Percentiles rank a stretch among this genome's conserved stretches.
These are phyloP conservation scores for Leptinotarsa lineolata DNA, from an alignment of 1,140 invertebrate species.

Conservation along the genomic window DNA sequence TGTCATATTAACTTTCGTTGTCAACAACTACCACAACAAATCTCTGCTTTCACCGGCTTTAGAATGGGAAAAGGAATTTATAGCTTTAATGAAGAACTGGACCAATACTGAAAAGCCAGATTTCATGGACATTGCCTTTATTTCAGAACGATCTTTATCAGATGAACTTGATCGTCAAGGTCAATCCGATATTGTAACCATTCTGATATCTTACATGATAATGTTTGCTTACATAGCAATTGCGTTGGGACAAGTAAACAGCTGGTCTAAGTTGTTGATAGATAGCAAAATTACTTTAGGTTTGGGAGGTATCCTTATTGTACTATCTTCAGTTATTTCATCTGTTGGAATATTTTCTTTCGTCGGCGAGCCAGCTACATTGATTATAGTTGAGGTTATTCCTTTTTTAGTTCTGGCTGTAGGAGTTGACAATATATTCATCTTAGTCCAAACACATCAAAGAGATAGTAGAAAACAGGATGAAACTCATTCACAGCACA, in stretches of 20 bases:
- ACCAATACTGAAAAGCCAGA: conserved; percentile 67
- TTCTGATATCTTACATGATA: conserved; percentile 92
- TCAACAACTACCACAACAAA: conserved; percentile 86
- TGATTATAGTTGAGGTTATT: conserved; percentile 97
- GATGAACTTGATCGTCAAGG: conserved; percentile 95
- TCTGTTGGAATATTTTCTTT: conserved; percentile 89
- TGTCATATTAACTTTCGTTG: conserved; percentile 87
- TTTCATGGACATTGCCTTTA: conserved; percentile 86
- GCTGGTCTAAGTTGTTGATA: conserved; percentile 73
- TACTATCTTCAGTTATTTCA: conserved; percentile 70
- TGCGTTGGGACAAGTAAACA: conserved; percentile 84
- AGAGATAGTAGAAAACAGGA: conserved; percentile 74
- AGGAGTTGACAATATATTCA: conserved; percentile 99
- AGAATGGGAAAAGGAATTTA: conserved; percentile 88
- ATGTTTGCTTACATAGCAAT: conserved; percentile 98
- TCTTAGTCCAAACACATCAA: conserved; percentile 89
- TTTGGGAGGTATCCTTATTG: conserved; percentile 82
- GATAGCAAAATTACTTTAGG: conserved; percentile 94
- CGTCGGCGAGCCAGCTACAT: conserved; percentile 81
- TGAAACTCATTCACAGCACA: conserved; percentile 83
- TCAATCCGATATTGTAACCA: conserved; percentile 87
- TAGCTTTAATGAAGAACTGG: conserved; percentile 88
- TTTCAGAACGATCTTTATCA: conserved; percentile 91
- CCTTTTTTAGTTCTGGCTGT: conserved; percentile 97
- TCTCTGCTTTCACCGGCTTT: conserved; percentile 71